A percentile compares a stretch with the other conserved stretches of the same genome.
phyloP scores from a whole-genome alignment of 2,113 vertebrate genomes.

The Lynx canadensis region DNA sequence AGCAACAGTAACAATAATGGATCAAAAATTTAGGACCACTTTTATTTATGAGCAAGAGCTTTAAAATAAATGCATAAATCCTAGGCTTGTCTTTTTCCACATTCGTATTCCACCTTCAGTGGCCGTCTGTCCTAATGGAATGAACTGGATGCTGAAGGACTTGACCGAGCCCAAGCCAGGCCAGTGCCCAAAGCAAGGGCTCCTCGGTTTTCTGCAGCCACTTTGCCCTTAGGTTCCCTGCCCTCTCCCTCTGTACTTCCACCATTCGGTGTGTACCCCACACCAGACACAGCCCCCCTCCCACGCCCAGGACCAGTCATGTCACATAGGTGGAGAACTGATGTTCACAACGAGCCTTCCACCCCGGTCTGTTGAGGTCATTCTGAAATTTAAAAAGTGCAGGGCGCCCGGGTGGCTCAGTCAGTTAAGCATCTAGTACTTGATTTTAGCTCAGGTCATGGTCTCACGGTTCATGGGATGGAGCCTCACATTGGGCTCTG shows the following conservation, averaged over 20 bases:
- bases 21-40: slow-evolving; percentile 30
- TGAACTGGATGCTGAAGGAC: not conserved
- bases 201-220: not conserved
- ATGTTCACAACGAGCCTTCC: not conserved
- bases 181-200: not conserved
- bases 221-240: not conserved
- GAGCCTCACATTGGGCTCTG: no score
- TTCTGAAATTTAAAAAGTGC: not conserved
- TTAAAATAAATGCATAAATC: not conserved
- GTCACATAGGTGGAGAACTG: not conserved
- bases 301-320: not conserved
- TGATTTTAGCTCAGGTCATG: no score
- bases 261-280: not conserved
- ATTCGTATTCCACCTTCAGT: not conserved
- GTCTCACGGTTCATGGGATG: no score
- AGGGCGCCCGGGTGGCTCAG: no score
- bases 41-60: slow-evolving; percentile 54
- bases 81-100: not conserved
- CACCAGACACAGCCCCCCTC: no score
- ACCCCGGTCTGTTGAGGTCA: not conserved
- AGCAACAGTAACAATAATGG: not conserved
- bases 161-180: no score
- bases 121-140: not conserved
- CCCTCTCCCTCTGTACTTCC: not conserved
- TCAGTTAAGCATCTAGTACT: no score